Evolutionary conservation across 2,113 vertebrate species (phyloP), one percentile per base, ranked within the genome.

Genomic region (Gallinago jamesoni): DNA sequence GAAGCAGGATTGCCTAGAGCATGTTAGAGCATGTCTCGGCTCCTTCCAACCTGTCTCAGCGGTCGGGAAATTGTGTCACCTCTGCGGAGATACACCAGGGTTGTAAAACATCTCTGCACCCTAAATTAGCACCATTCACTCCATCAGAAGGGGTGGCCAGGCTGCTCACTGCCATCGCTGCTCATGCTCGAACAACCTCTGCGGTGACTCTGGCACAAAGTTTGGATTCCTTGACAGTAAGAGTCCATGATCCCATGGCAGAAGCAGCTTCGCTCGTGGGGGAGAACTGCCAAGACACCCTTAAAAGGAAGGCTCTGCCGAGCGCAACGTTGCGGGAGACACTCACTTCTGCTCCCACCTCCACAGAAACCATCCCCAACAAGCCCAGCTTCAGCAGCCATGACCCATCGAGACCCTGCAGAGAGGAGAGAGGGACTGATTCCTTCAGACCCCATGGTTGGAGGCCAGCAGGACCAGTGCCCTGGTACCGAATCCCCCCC

Each of bases 201-300:
- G 72, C 25, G 47, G 80, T 8, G 33, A 91, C 95, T 97, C 95
- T 96, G 97, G 96, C 91, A 94, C 0, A 6, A 93, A 45, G 73
- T 90, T 96, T 93, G 94, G 86, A 97, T 97, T 98, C 86, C 92
- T 97, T 87, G 95, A 88, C 75, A 93, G 96, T 83, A 87, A 95
- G 60, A 35, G 39, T 53, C 90, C 84, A 78, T 95, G 96, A 97
- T 90, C 87, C 86, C 78, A 70, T 74, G 89, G 89, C 62, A 97
- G 67, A 84, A 92, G 91, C 69, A 97, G 91, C 94, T 97, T 96
- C 25, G 6, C 93, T 97, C 86, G 80, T 84, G 86, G 1, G 19
- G 68, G 91, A 85, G 87, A 89, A 45, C 80, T 87, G 87, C 96
- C 96, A 96, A 94, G 70, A 92, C 90, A 59, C 78, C 93, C 96